Conservation (phyloP, 2,888 invertebrate species). For the Kuschelorhynchus macadamiae region DNA sequence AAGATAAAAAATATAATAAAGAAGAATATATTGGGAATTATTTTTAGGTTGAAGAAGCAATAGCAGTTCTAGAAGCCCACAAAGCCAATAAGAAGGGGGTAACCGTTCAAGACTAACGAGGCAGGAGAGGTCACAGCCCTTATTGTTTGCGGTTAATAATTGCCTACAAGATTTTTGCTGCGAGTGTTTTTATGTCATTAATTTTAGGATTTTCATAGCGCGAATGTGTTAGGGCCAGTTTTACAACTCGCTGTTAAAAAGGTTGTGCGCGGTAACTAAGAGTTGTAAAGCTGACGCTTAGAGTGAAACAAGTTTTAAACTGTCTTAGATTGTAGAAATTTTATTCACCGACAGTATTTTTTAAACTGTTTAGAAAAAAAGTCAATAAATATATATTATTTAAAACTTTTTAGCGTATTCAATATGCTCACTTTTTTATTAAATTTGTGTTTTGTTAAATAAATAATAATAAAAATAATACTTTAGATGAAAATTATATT, state of each 20-base stretch:
- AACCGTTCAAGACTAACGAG: slow-evolving; percentile 58
- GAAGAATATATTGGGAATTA: too few relatives aligned
- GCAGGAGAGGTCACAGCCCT: too few relatives aligned
- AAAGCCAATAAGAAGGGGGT: slow-evolving; percentile 74
- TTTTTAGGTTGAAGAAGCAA: slow-evolving; percentile 86
- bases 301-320: slow-evolving; percentile 25
- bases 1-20: too few relatives aligned
- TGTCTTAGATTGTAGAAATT: slow-evolving; percentile 9
- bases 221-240: slow-evolving; percentile 33
- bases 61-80: slow-evolving; percentile 97
- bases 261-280: too few relatives aligned
- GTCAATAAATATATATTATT: slow-evolving; percentile 25
- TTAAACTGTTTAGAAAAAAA: slow-evolving; percentile 12
- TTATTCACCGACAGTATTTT: slow-evolving; percentile 2
- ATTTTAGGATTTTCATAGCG: slow-evolving; percentile 41
- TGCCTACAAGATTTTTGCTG: slow-evolving; percentile 10
- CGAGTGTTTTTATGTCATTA: slow-evolving; percentile 40
- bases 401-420: too few relatives aligned
- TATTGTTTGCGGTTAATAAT: too few relatives aligned
- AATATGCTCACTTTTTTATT: too few relatives aligned
- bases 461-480: too few relatives aligned
- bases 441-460: too few relatives aligned
- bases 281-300: slow-evolving; percentile 26
- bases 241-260: too few relatives aligned
- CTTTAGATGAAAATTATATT: too few relatives aligned